phyloP scores from a whole-genome alignment of 2,888 invertebrate species.

The Lithophane ornitopus region DNA sequence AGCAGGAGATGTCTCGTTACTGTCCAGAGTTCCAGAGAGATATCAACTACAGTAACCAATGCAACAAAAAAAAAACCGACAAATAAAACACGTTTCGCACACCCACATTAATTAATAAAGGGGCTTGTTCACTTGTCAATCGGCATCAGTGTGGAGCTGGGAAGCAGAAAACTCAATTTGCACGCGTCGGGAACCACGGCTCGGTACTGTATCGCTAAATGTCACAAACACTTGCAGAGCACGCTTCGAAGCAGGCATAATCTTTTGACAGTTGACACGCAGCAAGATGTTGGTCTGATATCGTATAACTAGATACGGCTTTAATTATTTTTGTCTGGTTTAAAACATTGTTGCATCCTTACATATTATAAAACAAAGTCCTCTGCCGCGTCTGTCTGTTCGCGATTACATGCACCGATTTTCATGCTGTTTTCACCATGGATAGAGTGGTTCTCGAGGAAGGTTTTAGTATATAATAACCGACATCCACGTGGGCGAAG shows the following conservation, averaged over 20 bases:
- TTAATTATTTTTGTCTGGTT: conserved; percentile 12
- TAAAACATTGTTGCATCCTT: not conserved
- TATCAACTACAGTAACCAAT: conserved; percentile 6
- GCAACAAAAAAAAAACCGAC: conserved; percentile 20
- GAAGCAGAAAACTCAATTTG: conserved; percentile 85
- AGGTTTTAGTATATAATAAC: too few species aligned
- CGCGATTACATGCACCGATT: too few species aligned
- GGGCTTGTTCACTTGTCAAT: conserved; percentile 79
- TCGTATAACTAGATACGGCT: conserved; percentile 22
- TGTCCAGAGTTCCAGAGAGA: not conserved
- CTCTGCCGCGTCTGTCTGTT: too few species aligned
- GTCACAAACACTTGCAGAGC: conserved; percentile 80
- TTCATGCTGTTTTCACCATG: too few species aligned
- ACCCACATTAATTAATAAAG: conserved; percentile 66
- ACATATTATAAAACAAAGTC: too few species aligned
- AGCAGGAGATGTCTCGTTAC: too few species aligned
- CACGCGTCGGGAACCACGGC: conserved; percentile 76
- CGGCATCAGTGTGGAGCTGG: conserved; percentile 76
- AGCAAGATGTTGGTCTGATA: conserved; percentile 34
- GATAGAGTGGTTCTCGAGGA: too few species aligned
- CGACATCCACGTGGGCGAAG: too few species aligned
- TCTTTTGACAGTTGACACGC: conserved; percentile 67
- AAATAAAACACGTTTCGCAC: conserved; percentile 54
- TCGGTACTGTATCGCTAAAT: conserved; percentile 77
- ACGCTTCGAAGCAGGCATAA: conserved; percentile 60